Evolutionary conservation across 2,797 vertebrate genomes (phyloP).

Genomic region (Decapterus maruadsi): DNA sequence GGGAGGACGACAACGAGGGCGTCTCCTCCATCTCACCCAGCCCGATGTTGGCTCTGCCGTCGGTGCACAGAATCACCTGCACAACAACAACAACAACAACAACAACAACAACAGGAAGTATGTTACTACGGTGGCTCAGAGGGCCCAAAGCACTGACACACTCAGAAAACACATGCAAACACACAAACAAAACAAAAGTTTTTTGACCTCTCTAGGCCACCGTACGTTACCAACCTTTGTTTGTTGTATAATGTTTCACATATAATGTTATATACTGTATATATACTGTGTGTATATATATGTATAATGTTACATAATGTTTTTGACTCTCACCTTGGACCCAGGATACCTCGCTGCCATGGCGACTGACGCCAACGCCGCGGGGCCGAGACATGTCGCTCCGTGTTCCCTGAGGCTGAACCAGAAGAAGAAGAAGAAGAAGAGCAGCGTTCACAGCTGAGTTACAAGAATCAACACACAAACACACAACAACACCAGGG

Average conservation of each 20-base stretch:
- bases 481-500: too few species aligned
- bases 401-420: constrained; percentile 83
- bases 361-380: constrained; percentile 83
- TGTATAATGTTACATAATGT: too few species aligned
- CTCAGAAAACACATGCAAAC: too few species aligned
- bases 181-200: too few species aligned
- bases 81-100: neutral
- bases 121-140: too few species aligned
- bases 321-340: constrained; percentile 80
- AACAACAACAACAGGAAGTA: too few species aligned
- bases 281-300: too few species aligned
- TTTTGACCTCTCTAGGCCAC: too few species aligned
- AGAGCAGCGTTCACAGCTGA: neutral
- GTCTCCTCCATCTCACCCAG: constrained; percentile 82
- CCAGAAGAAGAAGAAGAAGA: neutral
- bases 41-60: constrained; percentile 86
- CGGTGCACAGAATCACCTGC: constrained; percentile 88
- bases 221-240: too few species aligned
- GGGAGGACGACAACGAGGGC: constrained; percentile 18
- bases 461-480: neutral
- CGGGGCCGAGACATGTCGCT: constrained; percentile 85
- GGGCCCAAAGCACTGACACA: too few species aligned
- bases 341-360: constrained; percentile 85
- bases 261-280: too few species aligned
- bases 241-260: too few species aligned